Percentiles rank a stretch among this genome's conserved stretches.
These are phyloP conservation scores for Pogona vitticeps DNA, from an alignment of 2,113 vertebrate species.

Conservation along the genomic window DNA sequence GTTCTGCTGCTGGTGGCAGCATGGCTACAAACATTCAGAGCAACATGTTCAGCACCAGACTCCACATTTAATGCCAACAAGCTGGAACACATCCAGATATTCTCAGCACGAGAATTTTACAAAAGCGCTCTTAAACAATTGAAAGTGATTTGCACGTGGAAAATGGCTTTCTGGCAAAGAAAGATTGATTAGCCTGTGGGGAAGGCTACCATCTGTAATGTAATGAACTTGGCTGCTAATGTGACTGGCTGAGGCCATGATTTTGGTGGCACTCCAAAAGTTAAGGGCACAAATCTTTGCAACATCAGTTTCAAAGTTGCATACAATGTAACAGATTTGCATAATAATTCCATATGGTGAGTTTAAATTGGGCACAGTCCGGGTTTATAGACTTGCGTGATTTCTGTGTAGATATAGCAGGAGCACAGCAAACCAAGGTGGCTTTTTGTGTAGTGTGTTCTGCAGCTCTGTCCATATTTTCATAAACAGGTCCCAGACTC, in stretches of 20 bases:
- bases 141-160: constrained; percentile 16
- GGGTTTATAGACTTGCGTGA: not conserved
- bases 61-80: not conserved
- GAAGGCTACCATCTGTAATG: constrained; percentile 3
- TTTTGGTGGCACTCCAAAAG: constrained; percentile 24
- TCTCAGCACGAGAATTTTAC: constrained; percentile 8
- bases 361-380: not conserved
- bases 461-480: not conserved
- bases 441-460: not conserved
- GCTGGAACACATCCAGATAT: constrained; percentile 10
- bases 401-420: not conserved
- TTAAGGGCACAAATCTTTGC: not conserved
- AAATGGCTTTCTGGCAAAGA: constrained; percentile 10
- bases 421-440: too few relatives aligned
- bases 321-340: not conserved
- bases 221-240: constrained; percentile 7
- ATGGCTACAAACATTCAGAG: not conserved
- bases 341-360: not conserved
- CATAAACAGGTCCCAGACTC: not conserved
- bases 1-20: constrained; percentile 5
- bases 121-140: constrained; percentile 8
- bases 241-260: not conserved
- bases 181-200: constrained; percentile 25
- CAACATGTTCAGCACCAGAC: not conserved
- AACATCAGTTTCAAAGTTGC: not conserved